Percentiles rank a stretch among this genome's conserved stretches.
Evolutionary conservation across 2,113 vertebrate species (phyloP).

Genomic region (Hymenochirus boettgeri): DNA sequence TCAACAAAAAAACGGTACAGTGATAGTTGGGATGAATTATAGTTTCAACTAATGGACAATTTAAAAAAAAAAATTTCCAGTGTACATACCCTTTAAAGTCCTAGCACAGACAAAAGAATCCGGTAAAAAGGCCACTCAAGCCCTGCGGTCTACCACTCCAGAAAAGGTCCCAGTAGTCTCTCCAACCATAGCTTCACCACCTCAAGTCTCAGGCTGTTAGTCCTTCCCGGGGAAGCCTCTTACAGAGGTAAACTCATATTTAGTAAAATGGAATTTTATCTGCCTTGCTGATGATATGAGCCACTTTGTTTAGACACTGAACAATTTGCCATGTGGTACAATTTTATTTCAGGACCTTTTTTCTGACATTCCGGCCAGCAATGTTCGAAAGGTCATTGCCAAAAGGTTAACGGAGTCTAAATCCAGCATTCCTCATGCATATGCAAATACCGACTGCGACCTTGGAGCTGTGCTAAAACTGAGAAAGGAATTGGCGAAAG

Average conservation of each 20-base stretch:
- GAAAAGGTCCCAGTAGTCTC: conserved; percentile 42
- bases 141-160: conserved; percentile 40
- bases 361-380: conserved; percentile 86
- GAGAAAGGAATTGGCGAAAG: conserved; percentile 77
- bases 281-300: too few relatives aligned
- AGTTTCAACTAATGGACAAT: too few relatives aligned
- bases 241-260: conserved; percentile 63
- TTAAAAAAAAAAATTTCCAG: too few relatives aligned
- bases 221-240: conserved; percentile 79
- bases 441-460: conserved; percentile 83
- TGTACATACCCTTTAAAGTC: too few relatives aligned
- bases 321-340: too few relatives aligned
- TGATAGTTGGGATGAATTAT: too few relatives aligned
- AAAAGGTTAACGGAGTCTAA: conserved; percentile 89
- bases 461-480: conserved; percentile 79
- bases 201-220: conserved; percentile 62
- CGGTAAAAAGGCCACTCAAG: conserved; percentile 41
- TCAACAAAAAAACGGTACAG: too few relatives aligned
- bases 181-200: conserved; percentile 19
- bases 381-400: conserved; percentile 85
- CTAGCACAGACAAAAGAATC: conserved; percentile 63
- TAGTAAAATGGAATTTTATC: too few relatives aligned
- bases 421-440: conserved; percentile 86
- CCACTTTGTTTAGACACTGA: too few relatives aligned
- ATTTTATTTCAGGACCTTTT: conserved; percentile 75